Base-by-base conservation (phyloP, 1,140 invertebrate genomes). In the Drosophila asahinai region DNA sequence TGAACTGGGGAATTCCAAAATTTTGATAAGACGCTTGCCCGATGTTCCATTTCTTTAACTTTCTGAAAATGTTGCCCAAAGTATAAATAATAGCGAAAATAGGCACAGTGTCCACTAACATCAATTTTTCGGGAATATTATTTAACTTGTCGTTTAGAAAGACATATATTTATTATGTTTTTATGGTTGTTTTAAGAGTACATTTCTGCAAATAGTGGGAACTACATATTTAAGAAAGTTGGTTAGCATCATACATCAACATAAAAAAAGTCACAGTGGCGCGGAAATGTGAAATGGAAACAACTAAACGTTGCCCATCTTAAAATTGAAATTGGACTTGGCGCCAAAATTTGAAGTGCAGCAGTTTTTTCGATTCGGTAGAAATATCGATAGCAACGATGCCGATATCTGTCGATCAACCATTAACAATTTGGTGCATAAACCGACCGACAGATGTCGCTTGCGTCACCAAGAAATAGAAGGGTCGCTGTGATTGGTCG, bases 401-500 rank as follows among this genome's bases (percentile, higher is more conserved):
- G 47, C 9, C 9, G 25, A 68, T 71, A 57, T 55, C 11, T 49
- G 6, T n/a, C 54, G 51, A 76, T 63, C 77, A 81, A 76, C 77
- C 70, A 43, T 81, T 58, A 33, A 27, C 11, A 57, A 14, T 30
- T 42, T 51, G 59, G 57, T 79, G 17, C 55, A 1, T 15, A 47
- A 77, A 40, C 67, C 86, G 86, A 81, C 58, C 83, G 68, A 59
- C 65, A 91, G 90, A 67, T 36, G 90, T 70, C 90, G 82, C 86
- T 71, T 64, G 64, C 70, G 61, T 15, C 82, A 67, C 27, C 64
- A 54, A 61, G 47, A 81, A 83, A 86, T 91, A 73, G 61, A 91
- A 91, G 68, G 61, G 12, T 43, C 30, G 51, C 77, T 91, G 80
- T 83, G 90, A 91, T 91, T 91, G 90, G 90, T 58, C 40, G 80